These are phyloP conservation scores for Metridium senile DNA, from an alignment of 92 coral and sea anemone species.

Conservation along the genomic window DNA sequence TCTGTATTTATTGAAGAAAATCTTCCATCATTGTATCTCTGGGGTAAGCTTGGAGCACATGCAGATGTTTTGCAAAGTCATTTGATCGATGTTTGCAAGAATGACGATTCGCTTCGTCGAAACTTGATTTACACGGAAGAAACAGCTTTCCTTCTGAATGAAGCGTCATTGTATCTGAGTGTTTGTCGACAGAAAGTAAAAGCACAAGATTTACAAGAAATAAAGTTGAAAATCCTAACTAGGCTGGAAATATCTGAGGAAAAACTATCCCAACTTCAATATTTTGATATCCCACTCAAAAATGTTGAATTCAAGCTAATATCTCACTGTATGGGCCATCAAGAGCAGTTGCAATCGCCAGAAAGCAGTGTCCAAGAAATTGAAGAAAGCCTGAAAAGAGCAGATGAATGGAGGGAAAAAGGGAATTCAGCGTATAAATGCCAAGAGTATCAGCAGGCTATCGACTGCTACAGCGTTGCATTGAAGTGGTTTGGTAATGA, in stretches of 20 bases:
- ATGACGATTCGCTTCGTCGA: constrained; percentile 1
- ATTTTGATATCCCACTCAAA: constrained; percentile 62
- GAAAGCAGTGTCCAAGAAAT: no score
- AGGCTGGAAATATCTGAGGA: constrained; percentile 23
- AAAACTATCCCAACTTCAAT: constrained; percentile 16
- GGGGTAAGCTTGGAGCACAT: constrained; percentile 70
- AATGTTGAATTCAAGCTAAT: constrained; percentile 49
- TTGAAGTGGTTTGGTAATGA: constrained; percentile 36
- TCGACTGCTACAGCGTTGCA: constrained; percentile 46
- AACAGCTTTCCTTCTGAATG: constrained; percentile 52
- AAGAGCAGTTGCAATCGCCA: background rate
- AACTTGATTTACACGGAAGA: constrained; percentile 51
- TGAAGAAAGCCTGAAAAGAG: constrained; percentile 1
- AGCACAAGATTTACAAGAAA: constrained; percentile 57
- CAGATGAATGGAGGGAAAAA: constrained; percentile 44
- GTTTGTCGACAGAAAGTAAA: constrained; percentile 63
- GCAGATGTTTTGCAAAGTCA: constrained; percentile 59
- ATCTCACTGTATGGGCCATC: constrained; percentile 60
- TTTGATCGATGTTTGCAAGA: constrained; percentile 23
- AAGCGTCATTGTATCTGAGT: constrained; percentile 64
- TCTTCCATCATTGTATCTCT: constrained; percentile 69
- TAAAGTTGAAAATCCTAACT: constrained; percentile 45
- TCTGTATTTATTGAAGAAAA: constrained; percentile 52
- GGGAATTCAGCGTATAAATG: constrained; percentile 68
- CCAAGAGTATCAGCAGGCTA: constrained; percentile 41